Percentiles rank a stretch among this genome's conserved stretches.
phyloP scores from a whole-genome alignment of 2,797 vertebrate species.

The Bradypodion ventrale region DNA sequence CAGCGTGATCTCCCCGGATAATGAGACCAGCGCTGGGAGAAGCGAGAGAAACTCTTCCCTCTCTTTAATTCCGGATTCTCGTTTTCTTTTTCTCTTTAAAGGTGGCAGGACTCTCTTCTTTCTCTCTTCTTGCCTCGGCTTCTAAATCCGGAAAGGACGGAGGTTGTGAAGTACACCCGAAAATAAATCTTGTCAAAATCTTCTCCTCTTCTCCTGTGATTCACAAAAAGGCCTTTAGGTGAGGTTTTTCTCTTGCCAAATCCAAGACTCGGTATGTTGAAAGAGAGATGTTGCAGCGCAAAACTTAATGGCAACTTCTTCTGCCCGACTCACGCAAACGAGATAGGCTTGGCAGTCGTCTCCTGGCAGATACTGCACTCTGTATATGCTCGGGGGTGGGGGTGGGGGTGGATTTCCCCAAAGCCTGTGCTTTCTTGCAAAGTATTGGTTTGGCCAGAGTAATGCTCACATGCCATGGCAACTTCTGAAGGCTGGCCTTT shows the following conservation, averaged over 20 bases:
- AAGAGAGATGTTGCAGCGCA: neutral
- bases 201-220: neutral
- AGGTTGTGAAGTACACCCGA: neutral
- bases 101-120: neutral
- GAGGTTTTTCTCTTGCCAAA: neutral
- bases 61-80: too few relatives aligned
- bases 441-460: too few relatives aligned
- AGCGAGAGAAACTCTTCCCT: neutral
- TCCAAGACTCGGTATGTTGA: neutral
- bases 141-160: neutral
- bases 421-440: neutral
- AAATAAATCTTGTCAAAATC: neutral
- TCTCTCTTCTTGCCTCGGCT: neutral
- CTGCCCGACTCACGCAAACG: neutral
- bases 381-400: neutral
- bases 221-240: neutral
- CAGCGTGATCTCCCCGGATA: neutral
- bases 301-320: neutral
- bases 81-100: neutral
- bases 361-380: neutral
- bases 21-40: neutral
- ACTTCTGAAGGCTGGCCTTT: too few relatives aligned
- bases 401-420: too few relatives aligned
- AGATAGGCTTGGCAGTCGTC: too few relatives aligned
- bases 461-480: too few relatives aligned